These are phyloP conservation scores for Lasiurus borealis DNA, from an alignment of 2,113 vertebrate genomes.

Conservation along the genomic window DNA sequence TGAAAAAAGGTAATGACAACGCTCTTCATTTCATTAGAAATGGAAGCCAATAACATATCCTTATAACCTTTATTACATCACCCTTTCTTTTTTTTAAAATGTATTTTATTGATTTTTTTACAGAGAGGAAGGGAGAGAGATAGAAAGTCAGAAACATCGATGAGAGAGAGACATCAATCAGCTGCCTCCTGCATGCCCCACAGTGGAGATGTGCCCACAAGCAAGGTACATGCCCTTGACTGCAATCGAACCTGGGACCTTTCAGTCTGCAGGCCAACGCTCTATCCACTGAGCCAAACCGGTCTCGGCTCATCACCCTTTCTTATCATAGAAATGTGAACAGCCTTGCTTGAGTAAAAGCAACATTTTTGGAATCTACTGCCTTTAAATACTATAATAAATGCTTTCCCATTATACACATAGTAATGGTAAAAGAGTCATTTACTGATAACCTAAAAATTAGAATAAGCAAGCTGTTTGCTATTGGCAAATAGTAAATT, in stretches of 20 bases:
- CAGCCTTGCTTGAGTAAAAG: neutral
- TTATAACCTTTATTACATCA: neutral
- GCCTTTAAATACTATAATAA: neutral
- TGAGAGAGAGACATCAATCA: too few relatives aligned
- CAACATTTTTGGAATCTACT: neutral
- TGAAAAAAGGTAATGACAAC: neutral
- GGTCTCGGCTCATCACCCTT: too few relatives aligned
- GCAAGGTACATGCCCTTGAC: too few relatives aligned
- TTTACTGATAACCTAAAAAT: conserved; percentile 29
- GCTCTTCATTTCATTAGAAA: conserved; percentile 26
- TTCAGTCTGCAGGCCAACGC: too few relatives aligned
- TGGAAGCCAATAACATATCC: neutral
- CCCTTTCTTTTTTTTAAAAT: too few relatives aligned
- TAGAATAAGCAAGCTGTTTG: neutral
- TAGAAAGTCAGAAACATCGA: too few relatives aligned
- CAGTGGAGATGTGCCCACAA: too few relatives aligned
- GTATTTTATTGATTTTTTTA: too few relatives aligned
- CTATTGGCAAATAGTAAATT: neutral
- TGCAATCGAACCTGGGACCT: too few relatives aligned
- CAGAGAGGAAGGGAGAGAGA: too few relatives aligned
- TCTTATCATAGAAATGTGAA: conserved; percentile 14
- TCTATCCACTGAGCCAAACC: too few relatives aligned
- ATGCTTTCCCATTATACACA: neutral
- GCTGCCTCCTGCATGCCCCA: too few relatives aligned
- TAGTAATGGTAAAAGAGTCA: neutral